Conservation (phyloP, 2,888 invertebrate species). For the Smittia sp. region DNA sequence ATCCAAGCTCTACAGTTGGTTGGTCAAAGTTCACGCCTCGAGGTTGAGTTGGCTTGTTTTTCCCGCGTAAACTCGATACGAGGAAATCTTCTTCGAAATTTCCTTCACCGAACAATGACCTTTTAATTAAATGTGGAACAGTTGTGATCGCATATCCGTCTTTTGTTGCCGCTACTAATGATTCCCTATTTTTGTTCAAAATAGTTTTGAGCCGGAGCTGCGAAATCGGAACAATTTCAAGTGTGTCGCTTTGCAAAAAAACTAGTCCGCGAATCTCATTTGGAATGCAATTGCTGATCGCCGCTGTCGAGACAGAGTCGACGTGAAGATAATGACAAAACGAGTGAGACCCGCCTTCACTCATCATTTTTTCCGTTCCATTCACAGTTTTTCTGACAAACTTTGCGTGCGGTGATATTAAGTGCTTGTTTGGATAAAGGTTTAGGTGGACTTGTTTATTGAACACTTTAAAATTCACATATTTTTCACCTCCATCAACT, state of each 20-base stretch:
- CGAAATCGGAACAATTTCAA: constrained; percentile 65
- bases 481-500: constrained; percentile 56
- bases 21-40: constrained; percentile 10
- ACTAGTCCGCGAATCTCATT: constrained; percentile 66
- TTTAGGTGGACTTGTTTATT: constrained; percentile 63
- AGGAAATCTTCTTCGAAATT: constrained; percentile 54
- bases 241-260: constrained; percentile 64
- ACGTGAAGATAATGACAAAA: constrained; percentile 67
- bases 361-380: constrained; percentile 50
- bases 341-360: constrained; percentile 51
- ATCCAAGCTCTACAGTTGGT: constrained; percentile 64
- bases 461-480: constrained; percentile 58
- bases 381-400: constrained; percentile 57
- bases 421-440: constrained; percentile 61
- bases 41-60: background rate
- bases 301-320: constrained; percentile 60
- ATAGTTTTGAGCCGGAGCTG: constrained; percentile 52
- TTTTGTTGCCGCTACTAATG: constrained; percentile 51
- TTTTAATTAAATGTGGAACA: constrained; percentile 60
- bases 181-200: constrained; percentile 44
- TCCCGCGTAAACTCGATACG: background rate
- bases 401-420: constrained; percentile 62
- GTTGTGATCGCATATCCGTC: constrained; percentile 43
- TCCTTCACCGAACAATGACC: constrained; percentile 55
- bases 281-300: constrained; percentile 65